phyloP scores from a whole-genome alignment of 2,797 vertebrate species.

The Xenentodon cancila region DNA sequence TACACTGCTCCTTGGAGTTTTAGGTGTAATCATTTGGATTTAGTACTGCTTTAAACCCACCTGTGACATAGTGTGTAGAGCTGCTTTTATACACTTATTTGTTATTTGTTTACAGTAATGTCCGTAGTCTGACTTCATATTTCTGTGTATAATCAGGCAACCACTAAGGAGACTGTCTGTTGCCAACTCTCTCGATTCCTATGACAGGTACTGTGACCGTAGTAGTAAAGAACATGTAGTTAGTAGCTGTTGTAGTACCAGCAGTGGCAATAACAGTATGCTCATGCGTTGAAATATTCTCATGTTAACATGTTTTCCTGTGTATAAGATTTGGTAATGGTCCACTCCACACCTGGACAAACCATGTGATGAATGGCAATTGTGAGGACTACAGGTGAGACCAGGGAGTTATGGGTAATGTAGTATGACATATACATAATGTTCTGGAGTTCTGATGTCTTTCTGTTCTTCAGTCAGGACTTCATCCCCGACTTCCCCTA shows the following conservation, averaged over 20 bases:
- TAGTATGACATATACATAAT: conserved; percentile 3
- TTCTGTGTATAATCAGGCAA: conserved; percentile 48
- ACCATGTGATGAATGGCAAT: conserved; percentile 84
- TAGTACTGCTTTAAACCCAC: neutral
- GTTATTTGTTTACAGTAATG: neutral
- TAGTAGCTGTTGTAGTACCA: neutral
- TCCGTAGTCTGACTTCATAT: conserved; percentile 11
- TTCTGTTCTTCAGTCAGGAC: conserved; percentile 75
- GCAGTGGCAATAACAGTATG: neutral
- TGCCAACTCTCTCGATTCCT: conserved; percentile 61
- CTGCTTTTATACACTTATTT: neutral
- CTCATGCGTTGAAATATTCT: conserved; percentile 4
- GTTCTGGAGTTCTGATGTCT: conserved; percentile 27
- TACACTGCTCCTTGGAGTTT: too few species aligned
- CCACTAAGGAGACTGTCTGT: conserved; percentile 62
- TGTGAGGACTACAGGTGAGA: conserved; percentile 85
- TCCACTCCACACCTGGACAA: conserved; percentile 81
- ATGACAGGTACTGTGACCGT: conserved; percentile 54
- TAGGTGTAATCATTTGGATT: neutral
- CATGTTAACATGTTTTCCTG: conserved; percentile 6
- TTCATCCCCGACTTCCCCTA: conserved; percentile 76
- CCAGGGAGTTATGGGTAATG: conserved; percentile 10
- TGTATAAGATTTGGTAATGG: conserved; percentile 85
- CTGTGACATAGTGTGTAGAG: neutral
- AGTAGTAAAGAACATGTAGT: neutral